Evolutionary conservation across 2,888 invertebrate genomes (phyloP).

Genomic region (Torymus tubicola): DNA sequence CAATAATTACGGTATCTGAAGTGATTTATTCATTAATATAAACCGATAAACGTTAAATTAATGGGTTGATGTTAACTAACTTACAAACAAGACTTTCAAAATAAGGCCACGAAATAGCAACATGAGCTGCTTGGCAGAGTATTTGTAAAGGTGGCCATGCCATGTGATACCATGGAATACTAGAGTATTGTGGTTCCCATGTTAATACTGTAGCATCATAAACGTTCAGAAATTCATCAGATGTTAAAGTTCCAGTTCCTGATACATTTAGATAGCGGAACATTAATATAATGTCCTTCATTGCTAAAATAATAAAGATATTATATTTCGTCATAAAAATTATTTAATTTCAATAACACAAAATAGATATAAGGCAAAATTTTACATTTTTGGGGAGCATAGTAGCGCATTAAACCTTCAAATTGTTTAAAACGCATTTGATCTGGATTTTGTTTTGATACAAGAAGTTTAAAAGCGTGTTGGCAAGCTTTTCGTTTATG

Average conservation of each 20-base stretch:
- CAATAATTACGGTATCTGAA: constrained; percentile 84
- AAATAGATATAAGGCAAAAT: constrained; percentile 17
- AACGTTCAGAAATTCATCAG: constrained; percentile 85
- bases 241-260: constrained; percentile 81
- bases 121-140: constrained; percentile 80
- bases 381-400: constrained; percentile 80
- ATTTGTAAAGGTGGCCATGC: constrained; percentile 81
- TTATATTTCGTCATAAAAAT: background rate
- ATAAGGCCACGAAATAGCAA: constrained; percentile 83
- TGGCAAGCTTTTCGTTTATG: constrained; percentile 90
- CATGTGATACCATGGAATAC: constrained; percentile 86
- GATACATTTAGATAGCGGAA: constrained; percentile 87
- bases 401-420: constrained; percentile 87
- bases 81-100: constrained; percentile 86
- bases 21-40: constrained; percentile 22
- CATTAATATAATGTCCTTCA: constrained; percentile 86
- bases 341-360: background rate
- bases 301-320: constrained; percentile 76
- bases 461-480: constrained; percentile 88
- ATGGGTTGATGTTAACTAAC: constrained; percentile 67
- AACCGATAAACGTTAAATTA: constrained; percentile 4
- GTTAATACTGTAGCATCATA: constrained; percentile 85
- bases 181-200: constrained; percentile 85
- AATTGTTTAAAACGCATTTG: constrained; percentile 86
- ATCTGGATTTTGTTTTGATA: constrained; percentile 85